Conservation (phyloP, 1,140 invertebrate species). For the Ptiloglossa arizonensis region DNA sequence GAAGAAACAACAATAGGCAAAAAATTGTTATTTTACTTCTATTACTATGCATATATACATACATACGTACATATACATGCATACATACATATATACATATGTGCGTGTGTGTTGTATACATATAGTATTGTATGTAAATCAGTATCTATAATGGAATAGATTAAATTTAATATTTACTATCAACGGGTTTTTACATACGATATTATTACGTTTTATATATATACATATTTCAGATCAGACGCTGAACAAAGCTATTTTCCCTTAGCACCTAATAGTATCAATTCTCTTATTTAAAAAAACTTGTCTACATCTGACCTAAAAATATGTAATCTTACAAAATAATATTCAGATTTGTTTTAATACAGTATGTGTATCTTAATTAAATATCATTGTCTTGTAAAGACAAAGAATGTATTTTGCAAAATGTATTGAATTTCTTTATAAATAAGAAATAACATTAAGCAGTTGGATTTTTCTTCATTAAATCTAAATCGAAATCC, state of each 20-base stretch:
- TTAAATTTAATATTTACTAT: not conserved
- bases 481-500: constrained; percentile 94
- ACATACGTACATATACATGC: not conserved
- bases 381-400: constrained; percentile 27
- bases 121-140: not conserved
- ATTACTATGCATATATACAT: not conserved
- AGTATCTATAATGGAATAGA: not conserved
- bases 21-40: not conserved
- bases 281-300: not conserved
- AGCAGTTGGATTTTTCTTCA: constrained; percentile 95
- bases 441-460: constrained; percentile 75
- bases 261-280: not conserved
- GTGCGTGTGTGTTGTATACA: too few species aligned
- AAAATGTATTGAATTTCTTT: constrained; percentile 41
- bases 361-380: constrained; percentile 12
- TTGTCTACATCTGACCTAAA: not conserved
- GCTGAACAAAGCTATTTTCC: not conserved
- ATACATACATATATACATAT: not conserved
- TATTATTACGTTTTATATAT: constrained; percentile 7
- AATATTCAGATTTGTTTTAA: not conserved
- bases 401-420: constrained; percentile 35
- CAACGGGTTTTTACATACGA: not conserved
- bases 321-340: constrained; percentile 20
- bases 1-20: not conserved
- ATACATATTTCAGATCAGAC: not conserved